Conservation (phyloP, 2,797 vertebrate species). For the Macropus fuliginosus region DNA sequence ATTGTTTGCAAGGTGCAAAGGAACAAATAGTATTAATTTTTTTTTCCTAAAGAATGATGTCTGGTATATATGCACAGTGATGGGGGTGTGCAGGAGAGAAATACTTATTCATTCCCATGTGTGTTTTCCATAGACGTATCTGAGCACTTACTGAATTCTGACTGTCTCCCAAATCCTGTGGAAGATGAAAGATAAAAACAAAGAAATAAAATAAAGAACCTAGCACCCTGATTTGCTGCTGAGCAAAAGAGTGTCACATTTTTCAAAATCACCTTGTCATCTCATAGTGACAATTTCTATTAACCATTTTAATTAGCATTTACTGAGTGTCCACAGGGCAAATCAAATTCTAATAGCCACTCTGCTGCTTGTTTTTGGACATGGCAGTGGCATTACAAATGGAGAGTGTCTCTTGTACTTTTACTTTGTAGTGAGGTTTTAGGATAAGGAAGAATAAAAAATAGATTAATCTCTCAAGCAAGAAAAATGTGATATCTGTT, state of each 20-base stretch:
- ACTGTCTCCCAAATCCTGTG: not conserved
- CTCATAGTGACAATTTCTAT: not conserved
- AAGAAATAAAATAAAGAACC: slow-evolving; percentile 15
- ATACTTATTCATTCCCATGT: slow-evolving; percentile 24
- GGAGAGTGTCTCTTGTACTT: slow-evolving; percentile 6
- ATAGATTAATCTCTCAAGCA: slow-evolving; percentile 23
- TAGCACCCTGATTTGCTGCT: not conserved
- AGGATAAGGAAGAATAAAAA: slow-evolving; percentile 29
- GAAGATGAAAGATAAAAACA: slow-evolving; percentile 23
- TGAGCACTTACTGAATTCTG: not conserved
- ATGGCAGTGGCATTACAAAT: slow-evolving; percentile 18
- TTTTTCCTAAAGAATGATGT: not conserved
- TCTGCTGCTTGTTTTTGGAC: not conserved
- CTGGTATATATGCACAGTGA: not conserved
- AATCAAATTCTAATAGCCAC: slow-evolving; percentile 4
- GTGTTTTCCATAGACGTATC: not conserved
- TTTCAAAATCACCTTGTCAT: not conserved
- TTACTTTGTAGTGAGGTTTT: not conserved
- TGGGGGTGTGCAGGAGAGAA: not conserved
- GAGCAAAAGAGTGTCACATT: not conserved
- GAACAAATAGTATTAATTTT: not conserved
- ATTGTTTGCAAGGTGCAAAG: not conserved
- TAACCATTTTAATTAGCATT: slow-evolving; percentile 18
- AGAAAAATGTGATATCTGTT: not conserved
- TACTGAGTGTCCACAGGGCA: not conserved